A percentile compares a stretch with the other conserved stretches of the same genome.
Evolutionary conservation across 1,140 invertebrate genomes (phyloP).

Genomic region (Popillia japonica): DNA sequence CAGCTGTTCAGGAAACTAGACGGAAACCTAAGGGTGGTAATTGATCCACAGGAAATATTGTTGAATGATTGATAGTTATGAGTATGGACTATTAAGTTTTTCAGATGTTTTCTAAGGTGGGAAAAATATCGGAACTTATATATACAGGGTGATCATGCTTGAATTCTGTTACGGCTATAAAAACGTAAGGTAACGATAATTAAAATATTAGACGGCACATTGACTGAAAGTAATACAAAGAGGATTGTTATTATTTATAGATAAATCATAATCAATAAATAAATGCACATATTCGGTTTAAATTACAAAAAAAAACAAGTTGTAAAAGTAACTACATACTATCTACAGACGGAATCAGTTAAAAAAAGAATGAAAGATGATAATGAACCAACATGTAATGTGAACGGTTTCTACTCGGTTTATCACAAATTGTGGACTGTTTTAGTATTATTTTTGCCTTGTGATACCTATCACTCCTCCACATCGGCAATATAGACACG

Average conservation of each 20-base stretch:
- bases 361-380: no score
- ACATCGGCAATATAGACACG: no score
- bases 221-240: neutral
- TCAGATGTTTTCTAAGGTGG: neutral
- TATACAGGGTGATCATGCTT: conserved; percentile 23
- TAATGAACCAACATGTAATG: no score
- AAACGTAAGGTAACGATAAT: neutral
- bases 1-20: conserved; percentile 74
- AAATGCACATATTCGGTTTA: neutral
- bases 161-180: neutral
- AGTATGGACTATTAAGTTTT: conserved; percentile 19
- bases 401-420: no score
- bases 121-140: conserved; percentile 8
- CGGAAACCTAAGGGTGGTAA: conserved; percentile 58
- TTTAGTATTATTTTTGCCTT: no score
- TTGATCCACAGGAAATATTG: conserved; percentile 46
- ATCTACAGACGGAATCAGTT: no score
- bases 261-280: conserved; percentile 4
- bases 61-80: conserved; percentile 21
- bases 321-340: neutral
- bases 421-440: no score
- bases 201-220: neutral
- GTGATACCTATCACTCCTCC: no score
- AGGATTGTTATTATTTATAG: neutral
- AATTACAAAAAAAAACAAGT: neutral